Percentiles rank a stretch among this genome's conserved stretches.
Conservation (phyloP, 2,113 vertebrate genomes). For the Raja brachyura region DNA sequence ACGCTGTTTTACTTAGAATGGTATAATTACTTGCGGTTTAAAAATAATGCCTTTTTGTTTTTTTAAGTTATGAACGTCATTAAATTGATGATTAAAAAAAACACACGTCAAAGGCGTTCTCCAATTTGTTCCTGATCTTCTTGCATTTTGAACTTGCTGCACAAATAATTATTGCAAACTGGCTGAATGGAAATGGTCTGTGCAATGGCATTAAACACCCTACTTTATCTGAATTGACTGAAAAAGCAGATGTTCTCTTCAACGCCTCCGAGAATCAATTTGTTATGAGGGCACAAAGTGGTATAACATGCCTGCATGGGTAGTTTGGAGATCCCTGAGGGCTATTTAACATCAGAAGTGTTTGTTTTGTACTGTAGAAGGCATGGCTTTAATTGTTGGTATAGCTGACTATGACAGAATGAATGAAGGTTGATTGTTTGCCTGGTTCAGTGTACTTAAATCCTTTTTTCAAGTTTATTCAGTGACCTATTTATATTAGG, state of each 20-base stretch:
- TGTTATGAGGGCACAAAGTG: slow-evolving; percentile 38
- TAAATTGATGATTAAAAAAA: not conserved
- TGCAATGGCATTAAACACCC: slow-evolving; percentile 31
- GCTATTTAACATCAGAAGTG: slow-evolving; percentile 37
- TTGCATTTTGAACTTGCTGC: slow-evolving; percentile 4
- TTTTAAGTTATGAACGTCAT: not conserved
- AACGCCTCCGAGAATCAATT: slow-evolving; percentile 35
- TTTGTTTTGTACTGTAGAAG: slow-evolving; percentile 37
- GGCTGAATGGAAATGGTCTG: slow-evolving; percentile 33
- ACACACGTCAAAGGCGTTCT: not conserved
- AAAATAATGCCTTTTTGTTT: not conserved
- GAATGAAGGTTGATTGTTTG: slow-evolving; percentile 31
- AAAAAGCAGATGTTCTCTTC: slow-evolving; percentile 37
- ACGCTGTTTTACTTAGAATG: not conserved
- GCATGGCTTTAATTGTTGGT: slow-evolving; percentile 37
- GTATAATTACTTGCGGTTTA: too few relatives aligned
- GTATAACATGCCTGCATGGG: slow-evolving; percentile 36
- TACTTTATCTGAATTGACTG: slow-evolving; percentile 35
- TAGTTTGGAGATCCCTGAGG: slow-evolving; percentile 37
- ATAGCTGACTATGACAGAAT: slow-evolving; percentile 15
- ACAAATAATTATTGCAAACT: slow-evolving; percentile 30
- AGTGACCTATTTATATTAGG: slow-evolving; percentile 28
- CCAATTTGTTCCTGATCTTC: not conserved
- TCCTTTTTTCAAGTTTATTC: slow-evolving; percentile 33
- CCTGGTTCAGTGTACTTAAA: slow-evolving; percentile 17